A percentile compares a stretch with the other conserved stretches of the same genome.
Conservation (phyloP, 2,797 vertebrate genomes). For the Zenarchopterus dispar region DNA sequence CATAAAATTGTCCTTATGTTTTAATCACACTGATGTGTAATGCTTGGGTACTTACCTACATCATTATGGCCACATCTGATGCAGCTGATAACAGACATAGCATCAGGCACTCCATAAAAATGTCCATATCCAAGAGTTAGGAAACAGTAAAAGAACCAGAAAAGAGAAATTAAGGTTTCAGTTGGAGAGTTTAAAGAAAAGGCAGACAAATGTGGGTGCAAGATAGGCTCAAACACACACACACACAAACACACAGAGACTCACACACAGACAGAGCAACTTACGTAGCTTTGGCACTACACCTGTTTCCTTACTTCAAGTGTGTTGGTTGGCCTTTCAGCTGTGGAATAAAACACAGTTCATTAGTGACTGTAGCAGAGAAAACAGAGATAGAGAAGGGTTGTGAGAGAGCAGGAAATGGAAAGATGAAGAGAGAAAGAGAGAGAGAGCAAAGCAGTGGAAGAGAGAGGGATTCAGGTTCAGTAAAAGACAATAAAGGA, state of each 20-base stretch:
- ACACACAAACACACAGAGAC: conserved; percentile 5
- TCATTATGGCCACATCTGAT: background rate
- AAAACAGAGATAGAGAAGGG: background rate
- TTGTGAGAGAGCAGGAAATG: background rate
- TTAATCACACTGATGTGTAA: too few relatives aligned
- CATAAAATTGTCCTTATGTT: too few relatives aligned
- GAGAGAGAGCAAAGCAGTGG: background rate
- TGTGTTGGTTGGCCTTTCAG: conserved; percentile 29
- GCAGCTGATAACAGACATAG: background rate
- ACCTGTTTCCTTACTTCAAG: conserved; percentile 25
- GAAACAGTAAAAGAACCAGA: background rate
- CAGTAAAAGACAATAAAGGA: background rate
- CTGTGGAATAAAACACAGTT: conserved; percentile 27
- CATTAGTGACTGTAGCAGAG: conserved; percentile 23
- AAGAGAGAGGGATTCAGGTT: background rate
- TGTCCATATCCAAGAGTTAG: background rate
- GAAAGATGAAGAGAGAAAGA: background rate
- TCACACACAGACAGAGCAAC: conserved; percentile 7
- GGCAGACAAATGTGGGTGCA: background rate
- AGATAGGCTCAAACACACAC: conserved; percentile 3
- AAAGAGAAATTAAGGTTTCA: background rate
- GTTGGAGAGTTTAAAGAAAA: background rate
- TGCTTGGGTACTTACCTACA: too few relatives aligned
- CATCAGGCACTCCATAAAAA: background rate
- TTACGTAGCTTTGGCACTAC: conserved; percentile 28